Percentiles rank a stretch among this genome's conserved stretches.
phyloP scores from a whole-genome alignment of 2,113 vertebrate genomes.

The Helogale parvula region DNA sequence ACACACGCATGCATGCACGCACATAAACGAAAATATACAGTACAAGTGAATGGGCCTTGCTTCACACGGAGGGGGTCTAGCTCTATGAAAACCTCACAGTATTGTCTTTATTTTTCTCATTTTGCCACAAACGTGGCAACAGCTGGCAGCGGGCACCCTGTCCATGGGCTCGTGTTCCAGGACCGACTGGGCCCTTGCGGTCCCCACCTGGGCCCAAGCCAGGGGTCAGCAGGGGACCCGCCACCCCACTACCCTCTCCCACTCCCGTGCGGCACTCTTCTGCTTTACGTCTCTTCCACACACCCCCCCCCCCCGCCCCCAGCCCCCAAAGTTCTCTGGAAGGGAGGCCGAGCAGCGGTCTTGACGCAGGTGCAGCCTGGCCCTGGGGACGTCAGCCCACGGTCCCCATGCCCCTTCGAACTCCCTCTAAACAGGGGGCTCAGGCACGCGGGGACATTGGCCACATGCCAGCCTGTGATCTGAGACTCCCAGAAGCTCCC shows the following conservation, averaged over 20 bases:
- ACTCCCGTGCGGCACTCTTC: background rate
- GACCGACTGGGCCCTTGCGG: background rate
- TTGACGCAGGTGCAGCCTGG: background rate
- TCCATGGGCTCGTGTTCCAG: background rate
- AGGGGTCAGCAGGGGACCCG: background rate
- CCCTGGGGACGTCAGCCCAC: background rate
- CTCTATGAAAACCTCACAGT: background rate
- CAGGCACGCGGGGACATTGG: accelerated
- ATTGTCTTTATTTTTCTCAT: background rate
- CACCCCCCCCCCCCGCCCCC: accelerated
- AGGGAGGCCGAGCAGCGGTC: background rate
- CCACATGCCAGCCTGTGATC: background rate
- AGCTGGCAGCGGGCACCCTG: background rate
- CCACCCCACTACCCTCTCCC: too few relatives aligned
- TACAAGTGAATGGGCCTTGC: background rate
- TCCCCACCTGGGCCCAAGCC: background rate
- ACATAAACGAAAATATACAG: background rate
- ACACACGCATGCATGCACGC: background rate
- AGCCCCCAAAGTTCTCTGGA: background rate
- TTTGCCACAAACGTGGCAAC: background rate
- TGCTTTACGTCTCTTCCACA: accelerated
- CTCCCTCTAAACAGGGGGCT: background rate
- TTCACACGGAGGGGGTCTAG: accelerated
- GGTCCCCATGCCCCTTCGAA: accelerated
- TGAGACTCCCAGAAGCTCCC: background rate